A percentile compares a stretch with the other conserved stretches of the same genome.
Conservation (phyloP, 1,140 invertebrate species). For the Onthophagus taurus region DNA sequence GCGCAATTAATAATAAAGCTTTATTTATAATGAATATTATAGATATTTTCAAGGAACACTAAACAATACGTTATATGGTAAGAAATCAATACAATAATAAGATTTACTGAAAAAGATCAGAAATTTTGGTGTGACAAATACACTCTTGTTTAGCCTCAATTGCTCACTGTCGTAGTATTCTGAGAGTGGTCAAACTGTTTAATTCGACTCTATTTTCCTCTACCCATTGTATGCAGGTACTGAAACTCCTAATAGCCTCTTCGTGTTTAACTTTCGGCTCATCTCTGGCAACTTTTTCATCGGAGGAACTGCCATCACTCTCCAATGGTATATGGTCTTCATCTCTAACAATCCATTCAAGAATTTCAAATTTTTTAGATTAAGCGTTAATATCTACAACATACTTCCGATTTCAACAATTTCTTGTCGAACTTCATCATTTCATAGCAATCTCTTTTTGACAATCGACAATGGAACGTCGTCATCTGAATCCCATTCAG, state of each 20-base stretch:
- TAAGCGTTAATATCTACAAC: slow-evolving; percentile 9
- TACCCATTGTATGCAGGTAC: slow-evolving; percentile 6
- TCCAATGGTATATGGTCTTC: slow-evolving; percentile 6
- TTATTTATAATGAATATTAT: too few species aligned
- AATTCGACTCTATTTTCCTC: slow-evolving; percentile 2
- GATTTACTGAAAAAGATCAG: too few species aligned
- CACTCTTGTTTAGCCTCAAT: too few species aligned
- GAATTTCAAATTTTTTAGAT: slow-evolving; percentile 3
- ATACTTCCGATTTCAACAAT: slow-evolving; percentile 4
- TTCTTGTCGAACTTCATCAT: slow-evolving; percentile 1
- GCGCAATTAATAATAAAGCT: too few species aligned
- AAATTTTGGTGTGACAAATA: too few species aligned
- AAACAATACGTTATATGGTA: too few species aligned
- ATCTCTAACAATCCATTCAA: slow-evolving; percentile 6
- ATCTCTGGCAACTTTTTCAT: slow-evolving; percentile 7
- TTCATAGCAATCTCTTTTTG: background rate
- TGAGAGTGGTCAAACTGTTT: background rate
- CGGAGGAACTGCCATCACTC: slow-evolving; percentile 3
- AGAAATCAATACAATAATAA: too few species aligned
- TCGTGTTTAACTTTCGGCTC: slow-evolving; percentile 2
- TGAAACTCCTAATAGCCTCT: background rate
- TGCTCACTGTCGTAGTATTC: too few species aligned
- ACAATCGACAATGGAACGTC: slow-evolving; percentile 5
- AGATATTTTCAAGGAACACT: too few species aligned
- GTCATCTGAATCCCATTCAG: slow-evolving; percentile 5